Base-by-base conservation (phyloP, 1,140 invertebrate genomes). In the Acromyrmex heyeri region DNA sequence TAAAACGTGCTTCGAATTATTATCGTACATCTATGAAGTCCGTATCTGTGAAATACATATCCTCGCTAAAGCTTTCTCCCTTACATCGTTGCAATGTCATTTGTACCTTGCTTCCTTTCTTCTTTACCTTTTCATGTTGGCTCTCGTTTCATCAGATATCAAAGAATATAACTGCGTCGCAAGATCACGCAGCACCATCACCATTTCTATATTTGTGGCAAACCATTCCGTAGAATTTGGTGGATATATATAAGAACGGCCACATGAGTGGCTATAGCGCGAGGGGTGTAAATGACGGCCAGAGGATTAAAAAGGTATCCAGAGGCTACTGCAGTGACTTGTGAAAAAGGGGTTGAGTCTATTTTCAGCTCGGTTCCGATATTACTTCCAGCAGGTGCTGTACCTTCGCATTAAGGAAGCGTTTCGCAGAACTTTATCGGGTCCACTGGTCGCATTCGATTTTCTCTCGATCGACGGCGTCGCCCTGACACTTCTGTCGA, bases 361-460 rank as follows among this genome's bases (percentile, higher is more conserved):
- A 90, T 88, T 92, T 77, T 76, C 85, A 77, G 21, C 62, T 16
- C 67, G 72, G 48, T 24, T 57, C 21, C 85, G 77, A 83, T 89
- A 91, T 91, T 91, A 90, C 90, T 93, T 86, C 57, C 77, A 91
- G 67, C 85, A 57, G 55, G 21, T 65, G 85, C 70, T 92, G 86
- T 91, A 91, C 86, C 79, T 87, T 87, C 78, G 88, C 87, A 91
- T 92, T 92, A 92, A 91, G 89, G 87, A 90, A 91, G 85, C 91
- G 88, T 92, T 90, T 89, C 89, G 77, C 75, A 62, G 75, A 86
- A 83, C 78, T 87, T 91, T 90, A 86, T 83, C 86, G 87, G 57
- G 62, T 81, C 62, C 67, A 48, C 61, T 59, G 70, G 78, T 30
- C 81, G 62, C 67, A 67, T 86, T 91, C 90, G 90, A 89, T 91